Evolutionary conservation across 2,113 vertebrate genomes (phyloP), one percentile per base, ranked within the genome.

Genomic region (Psilopogon haemacephalus): DNA sequence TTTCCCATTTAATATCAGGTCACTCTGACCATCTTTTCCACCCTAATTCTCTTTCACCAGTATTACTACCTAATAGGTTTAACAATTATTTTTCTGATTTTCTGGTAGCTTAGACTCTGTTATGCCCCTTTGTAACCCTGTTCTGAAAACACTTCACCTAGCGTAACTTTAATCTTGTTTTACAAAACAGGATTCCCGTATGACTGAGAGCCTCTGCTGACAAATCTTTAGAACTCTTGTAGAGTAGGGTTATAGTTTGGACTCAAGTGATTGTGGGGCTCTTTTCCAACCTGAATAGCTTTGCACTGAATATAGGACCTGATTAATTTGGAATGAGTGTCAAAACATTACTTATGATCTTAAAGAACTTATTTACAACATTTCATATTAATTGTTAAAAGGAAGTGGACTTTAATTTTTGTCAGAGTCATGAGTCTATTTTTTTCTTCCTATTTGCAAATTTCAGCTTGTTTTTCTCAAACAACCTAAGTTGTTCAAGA

Each of bases 1-100:
- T 54, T 90, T 88, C 13, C 11, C 75, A 20, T 88, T 93, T 91
- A 91, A 83, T 94, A 90, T 87, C 80, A 90, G 80, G 80, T 94
- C 85, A 94, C 74, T 90, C 59, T 72, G 74, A 63, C 56, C 58
- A 87, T 38, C 58, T 55, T 92, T 96, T 96, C 68, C 65, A 50
- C 67, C 92, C 76, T 89, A 74, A 73, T 86, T 95, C 70, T 82
- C 13, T n/a, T 78, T 15, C 11, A 86, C 12, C 21, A 64, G 17
- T 93, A 67, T 84, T 84, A 59, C 69, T 74, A 48, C n/a, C 68
- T 87, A 84, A 87, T 67, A 90, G 30, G 18, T 89, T 73, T 89
- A 89, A 68, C 54, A 91, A 58, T 80, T 86, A 81, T 71, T 92
- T 90, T 81, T 84, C 32, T 23, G 71, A 33, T 92, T 93, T 96